Base-by-base conservation (phyloP, 1,140 invertebrate genomes). In the Mylabris phalerata region DNA sequence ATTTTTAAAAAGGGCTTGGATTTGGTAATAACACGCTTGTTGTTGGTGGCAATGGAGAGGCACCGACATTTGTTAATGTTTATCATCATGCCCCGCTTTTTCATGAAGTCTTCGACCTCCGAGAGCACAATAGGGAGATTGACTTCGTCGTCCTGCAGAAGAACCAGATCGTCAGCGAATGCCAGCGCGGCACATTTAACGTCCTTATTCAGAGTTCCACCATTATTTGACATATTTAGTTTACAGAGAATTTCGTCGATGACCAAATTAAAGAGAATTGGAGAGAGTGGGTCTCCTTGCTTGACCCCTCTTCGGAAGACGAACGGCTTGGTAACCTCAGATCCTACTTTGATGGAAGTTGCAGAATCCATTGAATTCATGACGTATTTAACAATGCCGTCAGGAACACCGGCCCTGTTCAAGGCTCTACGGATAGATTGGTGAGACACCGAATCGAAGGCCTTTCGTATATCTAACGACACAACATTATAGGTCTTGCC, bases 261-360 rank as follows among this genome's bases (percentile, higher is more conserved):
- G 0, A 73, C 73, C 41, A 75, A 48, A 56, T 79, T 79, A 55
- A 80, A 80, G 0, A 80, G 61, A 0, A 77, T 25, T 1, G 77
- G 75, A 0, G 72, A 74, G 3, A 80, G 61, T 0, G 77, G 75
- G 48, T 80, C 78, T 0, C 80, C 78, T 54, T 80, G 79, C 43
- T 75, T 71, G 1, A 79, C 78, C 0, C 78, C 78, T 44, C 67
- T 62, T 0, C 60, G 64, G 10, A 74, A 60, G 11, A 50, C 57
- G 4, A 71, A 61, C 55, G 63, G 55, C 9, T 45, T 39, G 43
- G 65, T 68, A 11, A 19, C 39, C 5, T 50, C 43, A 0, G 46
- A 50, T 25, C 56, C 51, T 1, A 66, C 61, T 44, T 59, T 59
- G 24, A 59, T 50, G 1, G 55, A 46, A 9, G 43, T 51, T 2